Base-by-base conservation (phyloP, 2,797 vertebrate species). In the Pogoniulus pusillus region DNA sequence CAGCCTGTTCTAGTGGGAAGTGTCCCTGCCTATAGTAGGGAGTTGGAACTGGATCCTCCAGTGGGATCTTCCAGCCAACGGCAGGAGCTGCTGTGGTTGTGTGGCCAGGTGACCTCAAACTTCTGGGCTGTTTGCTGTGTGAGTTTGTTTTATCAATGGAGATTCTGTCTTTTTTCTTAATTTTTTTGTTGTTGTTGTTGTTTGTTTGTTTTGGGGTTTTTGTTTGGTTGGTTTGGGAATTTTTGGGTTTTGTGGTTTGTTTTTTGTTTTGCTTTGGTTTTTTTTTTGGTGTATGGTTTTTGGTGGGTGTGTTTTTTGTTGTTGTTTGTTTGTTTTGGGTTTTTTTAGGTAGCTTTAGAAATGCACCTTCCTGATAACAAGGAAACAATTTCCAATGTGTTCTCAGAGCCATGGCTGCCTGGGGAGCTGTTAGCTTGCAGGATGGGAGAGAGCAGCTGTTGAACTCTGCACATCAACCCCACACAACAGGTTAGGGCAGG, bases 401-500 rank as follows among this genome's bases (percentile, higher is more conserved):
- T 66, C 82, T 47, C 83, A 88, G 91, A 85, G 69, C 84, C 84
- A 27, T 64, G 65, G 51, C 73, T 82, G 91, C 68, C 91, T 90
- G 84, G 89, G 91, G 87, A 93, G 81, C 87, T 87, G 58, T 88
- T 90, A 82, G 39, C 43, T 88, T 88, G 69, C 11, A 23, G 85
- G 90, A 68, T 82, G 89, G 87, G 88, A 90, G 83, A 73, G 76
- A 93, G 90, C 90, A 87, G 94, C 90, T 79, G 85, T 82, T 75
- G 88, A 92, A 85, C 75, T 78, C 71, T 55, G 82, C 90, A 69
- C 79, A 87, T 79, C 87, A 80, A 85, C 51, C 1, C 91, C 91
- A 89, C 81, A 9, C 77, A 53, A 57, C 89, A 87, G 91, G 84
- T 70, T 71, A 19, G 69, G 91, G 66, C 93, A 90, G 91, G 91